Conservation (phyloP, 2,797 vertebrate genomes). For the Dallia pectoralis region DNA sequence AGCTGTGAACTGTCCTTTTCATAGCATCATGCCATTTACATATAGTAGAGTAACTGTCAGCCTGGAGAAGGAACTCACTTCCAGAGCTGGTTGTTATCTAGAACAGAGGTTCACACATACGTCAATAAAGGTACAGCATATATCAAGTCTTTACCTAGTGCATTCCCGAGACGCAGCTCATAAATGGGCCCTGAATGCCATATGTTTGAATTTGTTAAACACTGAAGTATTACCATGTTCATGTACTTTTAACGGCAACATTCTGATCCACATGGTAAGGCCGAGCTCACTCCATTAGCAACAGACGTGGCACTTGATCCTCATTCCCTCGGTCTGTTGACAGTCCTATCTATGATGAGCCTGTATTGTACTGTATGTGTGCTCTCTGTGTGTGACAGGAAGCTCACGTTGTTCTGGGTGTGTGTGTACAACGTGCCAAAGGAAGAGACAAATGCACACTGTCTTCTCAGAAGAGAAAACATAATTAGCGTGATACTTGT, state of each 20-base stretch:
- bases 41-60: constrained; percentile 82
- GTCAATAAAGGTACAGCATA: not conserved
- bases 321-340: constrained; percentile 3
- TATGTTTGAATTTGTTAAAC: not conserved
- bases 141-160: not conserved
- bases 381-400: constrained; percentile 18
- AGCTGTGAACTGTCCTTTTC: constrained; percentile 81
- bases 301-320: not conserved
- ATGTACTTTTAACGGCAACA: not conserved
- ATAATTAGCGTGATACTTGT: constrained; percentile 51
- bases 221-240: not conserved
- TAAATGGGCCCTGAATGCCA: not conserved
- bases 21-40: constrained; percentile 88
- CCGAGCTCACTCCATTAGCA: not conserved
- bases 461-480: constrained; percentile 32
- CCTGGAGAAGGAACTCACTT: constrained; percentile 89
- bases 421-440: constrained; percentile 3
- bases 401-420: constrained; percentile 21
- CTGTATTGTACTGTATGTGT: constrained; percentile 4
- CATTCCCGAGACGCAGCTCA: too few relatives aligned
- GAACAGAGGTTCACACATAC: constrained; percentile 11
- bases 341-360: not conserved
- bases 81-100: constrained; percentile 89
- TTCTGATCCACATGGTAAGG: not conserved
- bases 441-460: constrained; percentile 18